Evolutionary conservation across 1,140 invertebrate genomes (phyloP).

Genomic region (Bombus sibiricus): DNA sequence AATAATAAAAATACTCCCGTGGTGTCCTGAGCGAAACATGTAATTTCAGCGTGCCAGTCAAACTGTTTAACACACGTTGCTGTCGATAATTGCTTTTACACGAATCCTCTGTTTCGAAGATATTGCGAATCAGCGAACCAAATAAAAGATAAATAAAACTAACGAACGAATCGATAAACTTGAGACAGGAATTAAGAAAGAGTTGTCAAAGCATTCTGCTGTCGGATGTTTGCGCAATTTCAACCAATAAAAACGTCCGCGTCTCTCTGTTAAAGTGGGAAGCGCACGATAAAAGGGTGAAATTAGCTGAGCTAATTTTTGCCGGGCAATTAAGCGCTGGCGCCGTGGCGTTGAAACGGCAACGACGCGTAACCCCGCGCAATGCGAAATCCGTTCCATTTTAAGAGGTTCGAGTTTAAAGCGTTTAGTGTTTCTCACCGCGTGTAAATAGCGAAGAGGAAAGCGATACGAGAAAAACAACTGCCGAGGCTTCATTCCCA

Average conservation of each 20-base stretch:
- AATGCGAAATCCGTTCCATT: constrained; percentile 53
- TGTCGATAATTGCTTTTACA: too few species aligned
- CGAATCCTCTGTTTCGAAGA: too few species aligned
- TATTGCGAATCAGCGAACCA: too few species aligned
- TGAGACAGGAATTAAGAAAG: background rate
- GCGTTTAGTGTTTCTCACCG: constrained; percentile 24
- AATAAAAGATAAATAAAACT: background rate
- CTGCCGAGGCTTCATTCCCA: constrained; percentile 46
- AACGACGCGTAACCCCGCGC: constrained; percentile 34
- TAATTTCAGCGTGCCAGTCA: too few species aligned
- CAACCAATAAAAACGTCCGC: background rate
- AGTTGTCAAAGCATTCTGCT: background rate
- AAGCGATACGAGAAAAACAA: background rate
- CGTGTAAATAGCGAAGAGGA: background rate
- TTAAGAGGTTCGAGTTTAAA: constrained; percentile 37
- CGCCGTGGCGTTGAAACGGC: background rate
- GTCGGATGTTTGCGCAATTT: background rate
- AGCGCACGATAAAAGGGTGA: background rate
- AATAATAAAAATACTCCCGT: too few species aligned
- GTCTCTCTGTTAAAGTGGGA: background rate
- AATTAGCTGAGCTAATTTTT: constrained; percentile 29
- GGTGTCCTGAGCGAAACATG: too few species aligned
- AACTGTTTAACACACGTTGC: too few species aligned
- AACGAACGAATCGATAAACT: background rate
- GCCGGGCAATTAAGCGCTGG: constrained; percentile 15